A percentile compares a stretch with the other conserved stretches of the same genome.
Evolutionary conservation across 2,888 invertebrate species (phyloP).

Genomic region (Cryptus armator): DNA sequence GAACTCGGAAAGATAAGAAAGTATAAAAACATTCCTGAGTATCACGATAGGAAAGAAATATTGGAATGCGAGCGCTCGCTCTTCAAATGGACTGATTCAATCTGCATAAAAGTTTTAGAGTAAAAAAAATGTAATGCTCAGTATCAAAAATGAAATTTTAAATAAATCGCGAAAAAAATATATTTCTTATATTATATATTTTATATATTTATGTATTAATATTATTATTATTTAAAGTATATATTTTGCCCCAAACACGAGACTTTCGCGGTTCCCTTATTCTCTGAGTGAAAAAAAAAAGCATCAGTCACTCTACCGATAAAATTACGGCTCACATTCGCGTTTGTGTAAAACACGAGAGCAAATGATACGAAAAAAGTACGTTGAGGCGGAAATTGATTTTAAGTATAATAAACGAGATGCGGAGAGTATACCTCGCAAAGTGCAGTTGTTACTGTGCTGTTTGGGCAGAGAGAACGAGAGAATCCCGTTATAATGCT

Average conservation of each 20-base stretch:
- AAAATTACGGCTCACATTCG: too few relatives aligned
- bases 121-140: background rate
- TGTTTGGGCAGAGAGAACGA: background rate
- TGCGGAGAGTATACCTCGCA: background rate
- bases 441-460: background rate
- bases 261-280: too few relatives aligned
- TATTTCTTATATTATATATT: too few relatives aligned
- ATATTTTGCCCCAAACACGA: too few relatives aligned
- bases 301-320: too few relatives aligned
- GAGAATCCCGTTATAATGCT: background rate
- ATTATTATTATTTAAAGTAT: too few relatives aligned
- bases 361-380: background rate
- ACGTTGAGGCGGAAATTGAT: background rate
- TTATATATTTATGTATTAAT: too few relatives aligned
- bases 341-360: too few relatives aligned
- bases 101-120: background rate
- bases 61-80: background rate
- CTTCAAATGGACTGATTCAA: slow-evolving; percentile 2
- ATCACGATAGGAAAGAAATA: slow-evolving; percentile 23
- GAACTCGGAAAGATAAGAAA: background rate
- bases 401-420: background rate
- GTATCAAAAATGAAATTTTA: background rate
- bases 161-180: background rate
- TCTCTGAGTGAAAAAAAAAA: too few relatives aligned
- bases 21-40: slow-evolving; percentile 9